Percentiles rank a stretch among this genome's conserved stretches.
These are phyloP conservation scores for Anas platyrhynchos DNA, from an alignment of 2,113 vertebrate species.

Conservation along the genomic window DNA sequence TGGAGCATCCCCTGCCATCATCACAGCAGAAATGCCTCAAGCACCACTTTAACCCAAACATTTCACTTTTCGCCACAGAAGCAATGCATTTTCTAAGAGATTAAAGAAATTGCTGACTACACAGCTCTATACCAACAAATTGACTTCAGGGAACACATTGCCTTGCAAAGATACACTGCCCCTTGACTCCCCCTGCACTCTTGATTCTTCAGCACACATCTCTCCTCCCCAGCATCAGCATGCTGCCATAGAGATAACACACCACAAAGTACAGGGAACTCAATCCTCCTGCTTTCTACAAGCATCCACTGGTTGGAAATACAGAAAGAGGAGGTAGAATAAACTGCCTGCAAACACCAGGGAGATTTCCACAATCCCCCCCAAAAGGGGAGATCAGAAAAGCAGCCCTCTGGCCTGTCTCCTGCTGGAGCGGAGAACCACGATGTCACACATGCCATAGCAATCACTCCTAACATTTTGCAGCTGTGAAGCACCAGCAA, in stretches of 20 bases:
- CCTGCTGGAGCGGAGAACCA: neutral
- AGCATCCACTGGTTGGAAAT: neutral
- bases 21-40: constrained; percentile 43
- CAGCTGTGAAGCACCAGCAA: constrained; percentile 19
- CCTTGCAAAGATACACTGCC: neutral
- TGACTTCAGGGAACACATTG: neutral
- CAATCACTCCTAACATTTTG: neutral
- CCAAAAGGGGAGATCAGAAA: neutral
- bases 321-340: neutral
- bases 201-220: neutral
- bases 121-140: neutral
- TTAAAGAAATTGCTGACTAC: neutral
- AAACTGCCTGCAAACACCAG: neutral
- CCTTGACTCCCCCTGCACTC: neutral
- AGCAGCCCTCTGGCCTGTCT: neutral
- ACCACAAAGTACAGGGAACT: neutral
- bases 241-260: neutral
- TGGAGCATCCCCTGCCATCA: neutral
- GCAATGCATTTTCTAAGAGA: neutral
- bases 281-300: neutral
- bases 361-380: neutral
- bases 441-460: neutral
- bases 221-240: neutral
- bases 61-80: constrained; percentile 36
- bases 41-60: neutral